Base-by-base conservation (phyloP, 2,888 invertebrate species). In the Oligia fasciuncula region DNA sequence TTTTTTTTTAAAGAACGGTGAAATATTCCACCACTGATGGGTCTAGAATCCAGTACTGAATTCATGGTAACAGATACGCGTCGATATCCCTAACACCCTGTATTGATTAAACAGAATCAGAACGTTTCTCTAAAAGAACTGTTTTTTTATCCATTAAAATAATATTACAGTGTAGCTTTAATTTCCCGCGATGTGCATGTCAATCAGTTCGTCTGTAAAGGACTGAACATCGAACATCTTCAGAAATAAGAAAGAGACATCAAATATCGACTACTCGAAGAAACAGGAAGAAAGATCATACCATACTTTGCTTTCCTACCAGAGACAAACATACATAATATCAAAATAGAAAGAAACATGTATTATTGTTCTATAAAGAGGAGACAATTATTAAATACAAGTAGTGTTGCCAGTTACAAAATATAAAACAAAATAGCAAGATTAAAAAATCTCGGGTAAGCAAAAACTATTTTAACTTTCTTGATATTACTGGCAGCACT, bases 241-340 rank as follows among this genome's bases (percentile, higher is more conserved):
- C 86, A 91, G 91, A 91, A 91, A 91, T 91, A 92, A 85, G 91
- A 91, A 90, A 91, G 83, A 86, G 83, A 94, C 91, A 93, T 91
- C 90, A 93, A 91, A 87, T 89, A 92, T 89, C 90, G 88, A 90
- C 92, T 93, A 92, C 91, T 91, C 87, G 90, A 89, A 87, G 85
- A 90, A 89, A 88, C 85, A 88, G 91, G 88, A 90, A 89, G 84
- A 85, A 79, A 90, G 88, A 85, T 71, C 73, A 86, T 72, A 85
- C 81, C 85, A 89, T 83, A 90, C 83, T 87, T 81, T 82, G 85
- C 81, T 88, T 85, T 84, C 86, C 81, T 88, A 89, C 81, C 87
- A 85, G 74, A 84, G 66, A 89, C 73, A 88, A 77, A 90, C 84
- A 88, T 76, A 90, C 76, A 88, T 83, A 87, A 75, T 80, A 88